Base-by-base conservation (phyloP, 2,797 vertebrate genomes). In the Adelosebastes latens region DNA sequence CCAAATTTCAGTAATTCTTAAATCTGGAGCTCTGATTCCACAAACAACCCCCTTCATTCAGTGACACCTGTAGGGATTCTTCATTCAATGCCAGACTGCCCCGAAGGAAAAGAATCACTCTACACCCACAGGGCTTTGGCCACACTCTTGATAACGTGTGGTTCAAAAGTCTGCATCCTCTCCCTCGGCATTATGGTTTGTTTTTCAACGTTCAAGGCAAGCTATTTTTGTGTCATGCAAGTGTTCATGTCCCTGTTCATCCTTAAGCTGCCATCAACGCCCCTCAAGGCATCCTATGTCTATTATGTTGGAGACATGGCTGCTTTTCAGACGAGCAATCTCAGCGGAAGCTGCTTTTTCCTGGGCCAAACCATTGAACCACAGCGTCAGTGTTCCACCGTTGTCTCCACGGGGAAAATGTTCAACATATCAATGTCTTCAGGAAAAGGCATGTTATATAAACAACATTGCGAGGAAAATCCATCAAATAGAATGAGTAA, bases 281-380 rank as follows among this genome's bases (percentile, higher is more conserved):
- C 86, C 83, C 82, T 76, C 6, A 62, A 69, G 85, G 65, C 82
- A 71, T 75, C 73, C 65, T 66, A 29, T 71, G 79, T 83, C 69
- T 77, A 65, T 88, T 76, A 79, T 77, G 61, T 46, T 77, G 56
- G 69, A 81, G 58, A 89, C 75, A 68, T 83, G 77, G 49, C 80
- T 80, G 75, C 74, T 87, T 85, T 81, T 78, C 77, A 92, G 81
- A 83, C 36, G 52, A 74, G 72, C 20, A 73, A 67, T 87, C 78
- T 87, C 78, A 77, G 65, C 4, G 70, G 69, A 77, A 55, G 77
- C 77, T 49, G 66, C 13, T 76, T 77, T 64, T 84, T 79, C 8
- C 55, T 6, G 52, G 36, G 34, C 74, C 81, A 76, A 75, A 77
- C 80, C 65, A 65, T 4, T 84, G 74, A 86, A 86, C 66, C 73